Conservation (phyloP, 1,140 invertebrate genomes). For the Scylla paramamosain region DNA sequence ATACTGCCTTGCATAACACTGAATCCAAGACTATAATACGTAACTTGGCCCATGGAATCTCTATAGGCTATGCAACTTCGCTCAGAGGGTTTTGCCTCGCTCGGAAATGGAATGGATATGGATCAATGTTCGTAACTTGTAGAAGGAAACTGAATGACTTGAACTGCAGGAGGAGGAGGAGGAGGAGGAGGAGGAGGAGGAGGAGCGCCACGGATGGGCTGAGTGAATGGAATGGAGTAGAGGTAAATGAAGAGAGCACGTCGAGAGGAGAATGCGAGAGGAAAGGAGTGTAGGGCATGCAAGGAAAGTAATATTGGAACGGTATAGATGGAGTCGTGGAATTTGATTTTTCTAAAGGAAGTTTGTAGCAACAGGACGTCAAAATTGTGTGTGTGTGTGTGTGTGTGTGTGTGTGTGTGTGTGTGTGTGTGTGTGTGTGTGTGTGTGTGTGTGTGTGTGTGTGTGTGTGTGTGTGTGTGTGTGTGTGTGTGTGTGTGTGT, state of each 20-base stretch:
- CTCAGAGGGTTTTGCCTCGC: too few species aligned
- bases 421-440: slow-evolving; percentile 33
- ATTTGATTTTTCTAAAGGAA: too few species aligned
- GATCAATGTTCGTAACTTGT: too few species aligned
- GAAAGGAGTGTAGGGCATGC: not conserved
- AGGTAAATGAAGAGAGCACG: not conserved
- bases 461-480: slow-evolving; percentile 33
- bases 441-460: slow-evolving; percentile 33
- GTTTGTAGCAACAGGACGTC: not conserved
- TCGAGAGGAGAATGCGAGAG: not conserved
- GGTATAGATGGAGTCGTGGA: too few species aligned
- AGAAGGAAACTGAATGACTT: too few species aligned
- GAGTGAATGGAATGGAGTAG: not conserved
- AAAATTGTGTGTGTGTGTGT: not conserved
- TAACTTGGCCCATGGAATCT: too few species aligned
- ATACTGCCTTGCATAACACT: too few species aligned
- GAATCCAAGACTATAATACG: too few species aligned
- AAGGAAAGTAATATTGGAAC: too few species aligned
- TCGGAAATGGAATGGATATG: too few species aligned
- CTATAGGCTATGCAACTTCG: too few species aligned
- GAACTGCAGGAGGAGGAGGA: not conserved
- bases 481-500: not conserved
- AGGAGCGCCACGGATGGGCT: not conserved
- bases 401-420: slow-evolving; percentile 33
- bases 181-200: not conserved